A percentile compares a stretch with the other conserved stretches of the same genome.
These are phyloP conservation scores for Noctuana brunneofusca DNA, from an alignment of 2,888 invertebrate genomes.

Conservation along the genomic window DNA sequence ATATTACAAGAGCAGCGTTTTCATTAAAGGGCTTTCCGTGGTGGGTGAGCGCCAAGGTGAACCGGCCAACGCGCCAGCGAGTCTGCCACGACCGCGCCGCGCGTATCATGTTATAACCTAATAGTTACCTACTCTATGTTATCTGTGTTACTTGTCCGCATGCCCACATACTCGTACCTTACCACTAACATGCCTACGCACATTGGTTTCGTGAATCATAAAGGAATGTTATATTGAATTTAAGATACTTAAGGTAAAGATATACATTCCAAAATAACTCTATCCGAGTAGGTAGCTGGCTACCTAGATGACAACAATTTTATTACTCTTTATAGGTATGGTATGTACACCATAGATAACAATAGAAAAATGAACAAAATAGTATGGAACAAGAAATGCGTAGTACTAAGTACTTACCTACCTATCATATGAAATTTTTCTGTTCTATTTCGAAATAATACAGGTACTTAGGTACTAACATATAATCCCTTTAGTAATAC, in stretches of 20 bases:
- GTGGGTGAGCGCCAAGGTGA: slow-evolving; percentile 67
- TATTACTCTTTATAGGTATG: too few species aligned
- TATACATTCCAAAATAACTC: too few species aligned
- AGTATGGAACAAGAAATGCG: too few species aligned
- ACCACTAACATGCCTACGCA: slow-evolving; percentile 4
- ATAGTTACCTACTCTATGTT: slow-evolving; percentile 8
- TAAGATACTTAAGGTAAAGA: background rate
- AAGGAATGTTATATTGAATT: background rate
- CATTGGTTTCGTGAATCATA: slow-evolving; percentile 11
- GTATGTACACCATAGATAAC: too few species aligned
- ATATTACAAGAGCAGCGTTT: slow-evolving; percentile 33
- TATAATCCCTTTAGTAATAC: too few species aligned
- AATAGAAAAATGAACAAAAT: too few species aligned
- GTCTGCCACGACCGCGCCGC: slow-evolving; percentile 56
- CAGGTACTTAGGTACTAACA: too few species aligned
- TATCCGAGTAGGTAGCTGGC: too few species aligned
- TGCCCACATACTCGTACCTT: background rate
- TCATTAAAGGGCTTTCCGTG: slow-evolving; percentile 38
- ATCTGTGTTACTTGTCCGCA: slow-evolving; percentile 7
- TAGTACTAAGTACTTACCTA: too few species aligned
- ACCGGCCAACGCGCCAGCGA: slow-evolving; percentile 58
- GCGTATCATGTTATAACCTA: slow-evolving; percentile 29
- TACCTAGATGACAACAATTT: too few species aligned
- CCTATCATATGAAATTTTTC: too few species aligned
- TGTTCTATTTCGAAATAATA: too few species aligned